Base-by-base conservation (phyloP, 2,113 vertebrate species). In the Callospermophilus lateralis region DNA sequence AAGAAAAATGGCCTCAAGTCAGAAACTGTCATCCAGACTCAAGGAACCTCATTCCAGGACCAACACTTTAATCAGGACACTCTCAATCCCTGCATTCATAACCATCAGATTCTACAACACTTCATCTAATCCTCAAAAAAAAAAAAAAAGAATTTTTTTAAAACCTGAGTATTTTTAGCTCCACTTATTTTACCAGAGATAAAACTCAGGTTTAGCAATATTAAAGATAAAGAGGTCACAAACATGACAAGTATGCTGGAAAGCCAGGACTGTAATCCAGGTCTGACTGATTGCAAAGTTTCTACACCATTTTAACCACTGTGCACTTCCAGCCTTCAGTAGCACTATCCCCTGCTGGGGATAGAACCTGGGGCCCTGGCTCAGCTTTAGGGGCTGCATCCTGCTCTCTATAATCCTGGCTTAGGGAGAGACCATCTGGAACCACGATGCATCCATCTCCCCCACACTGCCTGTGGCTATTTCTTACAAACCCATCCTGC, bases 361-460 rank as follows among this genome's bases (percentile, higher is more conserved):
- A n/a, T 28, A 48, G 67, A 74, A 22, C 12, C 22, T 2, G n/a
- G 48, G 53, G 28, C 39, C n/a, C 67, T 74, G 93, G 73, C 68
- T 84, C n/a, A 30, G 53, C 11, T 83, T 67, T 24, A 8, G n/a
- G 55, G n/a, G 7, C 51, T 55, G 6, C 13, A 11, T 48, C 67
- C 78, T 91, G 72, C 55, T 81, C 16, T 67, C 55, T 68, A 16
- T 55, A 92, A 30, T 70, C 39, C 58, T 72, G 48, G 74, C 48
- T 53, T 39, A 63, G 39, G 42, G 28, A 76, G 19, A 94, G 48
- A 3, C 85, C 92, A 86, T 89, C 92, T 93, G 86, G 89, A 80
- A 10, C 48, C 17, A 32, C 0, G n/a, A 30, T 13, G 7, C 6
- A 32, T 22, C 32, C 42, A 37, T 88, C 58, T 37, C 55, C 10